phyloP scores from a whole-genome alignment of 2,888 invertebrate species.

The Unio pictorum region DNA sequence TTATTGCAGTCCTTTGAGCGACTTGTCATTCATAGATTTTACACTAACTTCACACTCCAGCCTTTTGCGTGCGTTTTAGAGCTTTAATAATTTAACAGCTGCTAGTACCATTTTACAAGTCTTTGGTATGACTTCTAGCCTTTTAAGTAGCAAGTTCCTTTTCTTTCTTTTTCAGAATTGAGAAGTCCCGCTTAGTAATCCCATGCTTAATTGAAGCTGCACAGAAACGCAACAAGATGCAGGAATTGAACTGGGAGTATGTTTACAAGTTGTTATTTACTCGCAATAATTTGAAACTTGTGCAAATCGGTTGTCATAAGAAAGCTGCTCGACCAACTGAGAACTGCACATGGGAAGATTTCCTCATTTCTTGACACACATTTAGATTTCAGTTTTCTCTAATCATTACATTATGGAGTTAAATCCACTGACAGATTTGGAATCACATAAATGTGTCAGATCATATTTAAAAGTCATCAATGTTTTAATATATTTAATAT shows the following conservation, averaged over 20 bases:
- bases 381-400: no score
- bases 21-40: no score
- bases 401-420: no score
- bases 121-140: neutral
- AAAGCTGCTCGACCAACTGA: constrained; percentile 52
- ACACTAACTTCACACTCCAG: neutral
- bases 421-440: no score
- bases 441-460: no score
- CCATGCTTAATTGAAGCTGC: constrained; percentile 58
- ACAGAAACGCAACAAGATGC: constrained; percentile 42
- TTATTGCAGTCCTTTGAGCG: no score
- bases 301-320: constrained; percentile 62
- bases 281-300: constrained; percentile 56
- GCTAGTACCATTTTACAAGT: no score
- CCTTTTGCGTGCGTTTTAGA: neutral
- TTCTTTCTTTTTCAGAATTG: constrained; percentile 49
- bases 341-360: constrained; percentile 37
- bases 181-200: constrained; percentile 61
- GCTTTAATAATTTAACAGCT: neutral
- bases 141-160: neutral
- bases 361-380: constrained; percentile 17
- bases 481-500: no score
- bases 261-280: constrained; percentile 59
- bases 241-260: constrained; percentile 45
- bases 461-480: no score